Conservation (phyloP, 23 tunicate genomes). For the Ascidia mentula region DNA sequence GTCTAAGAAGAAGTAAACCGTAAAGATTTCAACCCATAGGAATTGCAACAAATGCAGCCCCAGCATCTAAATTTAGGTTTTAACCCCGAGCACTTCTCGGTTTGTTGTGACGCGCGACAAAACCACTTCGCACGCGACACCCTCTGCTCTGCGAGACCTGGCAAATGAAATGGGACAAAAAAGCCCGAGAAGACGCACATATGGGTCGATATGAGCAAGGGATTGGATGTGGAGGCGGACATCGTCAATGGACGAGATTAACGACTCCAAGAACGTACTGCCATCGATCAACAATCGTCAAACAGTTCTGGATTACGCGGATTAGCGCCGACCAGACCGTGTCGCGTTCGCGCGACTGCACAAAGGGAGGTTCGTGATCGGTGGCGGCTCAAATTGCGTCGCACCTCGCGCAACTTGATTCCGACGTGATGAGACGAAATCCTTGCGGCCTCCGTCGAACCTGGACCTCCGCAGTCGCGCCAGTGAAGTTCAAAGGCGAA, state of each 20-base stretch:
- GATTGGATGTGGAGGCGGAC: not conserved
- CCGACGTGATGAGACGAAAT: not conserved
- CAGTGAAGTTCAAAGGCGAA: not conserved
- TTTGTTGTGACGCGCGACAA: not conserved
- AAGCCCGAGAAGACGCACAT: too few relatives aligned
- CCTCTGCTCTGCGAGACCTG: too few relatives aligned
- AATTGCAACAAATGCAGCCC: too few relatives aligned
- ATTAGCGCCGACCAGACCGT: not conserved
- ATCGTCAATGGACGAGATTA: not conserved
- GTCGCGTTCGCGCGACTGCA: not conserved
- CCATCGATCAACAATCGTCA: conserved; percentile 3
- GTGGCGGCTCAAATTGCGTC: not conserved
- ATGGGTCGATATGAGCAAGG: not conserved
- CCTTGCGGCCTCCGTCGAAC: not conserved
- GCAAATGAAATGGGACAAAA: too few relatives aligned
- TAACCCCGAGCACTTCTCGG: too few relatives aligned
- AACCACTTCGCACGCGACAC: not conserved
- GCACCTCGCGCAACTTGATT: not conserved
- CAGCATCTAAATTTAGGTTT: too few relatives aligned
- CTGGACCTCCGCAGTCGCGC: not conserved
- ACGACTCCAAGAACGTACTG: not conserved
- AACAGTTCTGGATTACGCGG: not conserved
- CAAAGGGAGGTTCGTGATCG: not conserved
- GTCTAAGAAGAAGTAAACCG: too few relatives aligned
- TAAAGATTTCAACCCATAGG: too few relatives aligned